Conservation (phyloP, 1,140 invertebrate species). For the Sogatella furcifera region DNA sequence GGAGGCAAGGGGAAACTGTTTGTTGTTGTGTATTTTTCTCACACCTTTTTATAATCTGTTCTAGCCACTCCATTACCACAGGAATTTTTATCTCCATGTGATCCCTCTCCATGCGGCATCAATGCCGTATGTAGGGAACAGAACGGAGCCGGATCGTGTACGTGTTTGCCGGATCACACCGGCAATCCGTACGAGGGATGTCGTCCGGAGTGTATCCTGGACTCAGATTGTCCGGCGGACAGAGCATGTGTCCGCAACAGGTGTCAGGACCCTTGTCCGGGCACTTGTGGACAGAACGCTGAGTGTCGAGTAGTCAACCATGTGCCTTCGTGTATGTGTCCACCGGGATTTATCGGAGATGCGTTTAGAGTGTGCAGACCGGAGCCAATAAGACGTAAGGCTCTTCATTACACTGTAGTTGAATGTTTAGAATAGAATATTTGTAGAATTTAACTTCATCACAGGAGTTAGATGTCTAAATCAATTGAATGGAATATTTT, state of each 20-base stretch:
- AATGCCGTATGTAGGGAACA: constrained; percentile 58
- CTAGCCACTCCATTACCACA: constrained; percentile 8
- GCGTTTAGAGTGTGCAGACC: constrained; percentile 41
- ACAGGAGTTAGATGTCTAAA: too few relatives aligned
- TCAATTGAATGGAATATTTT: too few relatives aligned
- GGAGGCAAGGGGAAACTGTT: too few relatives aligned
- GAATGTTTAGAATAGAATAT: too few relatives aligned
- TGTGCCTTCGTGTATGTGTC: constrained; percentile 55
- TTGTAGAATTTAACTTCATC: too few relatives aligned
- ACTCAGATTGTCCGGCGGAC: constrained; percentile 48
- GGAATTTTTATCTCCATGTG: constrained; percentile 43
- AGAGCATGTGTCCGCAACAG: constrained; percentile 51
- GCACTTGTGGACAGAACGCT: constrained; percentile 52
- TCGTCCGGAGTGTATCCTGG: constrained; percentile 54
- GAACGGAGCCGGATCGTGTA: constrained; percentile 50
- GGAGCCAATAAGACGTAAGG: constrained; percentile 31
- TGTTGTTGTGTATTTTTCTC: too few relatives aligned
- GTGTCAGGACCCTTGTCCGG: constrained; percentile 56
- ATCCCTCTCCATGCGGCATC: constrained; percentile 58
- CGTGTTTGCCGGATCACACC: constrained; percentile 52
- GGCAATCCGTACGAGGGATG: constrained; percentile 42
- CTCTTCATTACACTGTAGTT: neutral
- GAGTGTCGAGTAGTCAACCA: constrained; percentile 57
- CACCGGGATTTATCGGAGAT: constrained; percentile 49
- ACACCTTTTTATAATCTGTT: too few relatives aligned